Percentiles rank a stretch among this genome's conserved stretches.
These are phyloP conservation scores for Capreolus pygargus DNA, from an alignment of 2,113 vertebrate species.

Conservation along the genomic window DNA sequence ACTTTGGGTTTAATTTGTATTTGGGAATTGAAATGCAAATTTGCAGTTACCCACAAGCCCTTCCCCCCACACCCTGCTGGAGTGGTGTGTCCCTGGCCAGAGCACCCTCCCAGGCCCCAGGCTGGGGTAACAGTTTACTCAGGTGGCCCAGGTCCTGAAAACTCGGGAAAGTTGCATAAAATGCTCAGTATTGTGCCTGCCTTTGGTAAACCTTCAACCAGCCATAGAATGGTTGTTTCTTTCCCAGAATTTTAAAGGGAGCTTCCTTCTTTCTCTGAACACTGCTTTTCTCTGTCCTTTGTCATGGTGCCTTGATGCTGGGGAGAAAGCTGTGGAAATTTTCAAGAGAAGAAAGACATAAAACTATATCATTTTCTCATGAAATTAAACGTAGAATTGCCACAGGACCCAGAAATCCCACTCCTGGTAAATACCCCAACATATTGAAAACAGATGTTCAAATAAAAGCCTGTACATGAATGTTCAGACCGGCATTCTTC, in stretches of 20 bases:
- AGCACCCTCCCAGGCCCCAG: not conserved
- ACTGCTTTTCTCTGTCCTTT: not conserved
- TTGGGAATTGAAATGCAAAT: slow-evolving; percentile 87
- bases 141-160: not conserved
- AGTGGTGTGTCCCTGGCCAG: not conserved
- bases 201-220: not conserved
- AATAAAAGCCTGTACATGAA: not conserved
- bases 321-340: not conserved
- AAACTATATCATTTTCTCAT: not conserved
- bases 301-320: not conserved
- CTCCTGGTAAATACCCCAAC: not conserved
- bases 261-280: not conserved
- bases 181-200: not conserved
- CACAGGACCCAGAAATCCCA: not conserved
- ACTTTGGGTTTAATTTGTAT: slow-evolving; percentile 86
- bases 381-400: not conserved
- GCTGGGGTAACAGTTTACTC: not conserved
- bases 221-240: not conserved
- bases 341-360: not conserved
- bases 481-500: not conserved
- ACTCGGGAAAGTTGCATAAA: not conserved
- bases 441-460: not conserved
- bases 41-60: slow-evolving; percentile 76
- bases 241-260: not conserved
- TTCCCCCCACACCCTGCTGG: not conserved